Evolutionary conservation across 1,140 invertebrate genomes (phyloP).

Genomic region (Acromyrmex charruanus): DNA sequence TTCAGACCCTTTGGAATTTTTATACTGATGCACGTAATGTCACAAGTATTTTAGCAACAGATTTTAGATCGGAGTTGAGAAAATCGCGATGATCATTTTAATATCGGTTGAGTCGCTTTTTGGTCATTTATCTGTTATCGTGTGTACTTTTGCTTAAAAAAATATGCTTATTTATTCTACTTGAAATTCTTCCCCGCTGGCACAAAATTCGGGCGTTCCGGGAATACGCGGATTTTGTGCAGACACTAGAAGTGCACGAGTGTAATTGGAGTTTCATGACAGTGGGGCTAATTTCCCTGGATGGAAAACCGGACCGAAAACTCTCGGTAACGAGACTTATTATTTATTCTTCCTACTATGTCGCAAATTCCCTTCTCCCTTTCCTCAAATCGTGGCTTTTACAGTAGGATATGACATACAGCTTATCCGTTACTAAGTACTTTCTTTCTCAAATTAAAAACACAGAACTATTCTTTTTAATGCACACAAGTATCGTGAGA

Average conservation of each 20-base stretch:
- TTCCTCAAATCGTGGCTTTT: background rate
- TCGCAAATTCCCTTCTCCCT: background rate
- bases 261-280: constrained; percentile 67
- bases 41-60: background rate
- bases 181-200: constrained; percentile 4
- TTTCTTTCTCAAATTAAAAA: background rate
- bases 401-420: background rate
- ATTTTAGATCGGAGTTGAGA: background rate
- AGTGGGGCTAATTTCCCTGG: constrained; percentile 64
- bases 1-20: constrained; percentile 2
- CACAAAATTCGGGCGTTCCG: background rate
- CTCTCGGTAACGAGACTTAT: constrained; percentile 66
- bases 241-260: background rate
- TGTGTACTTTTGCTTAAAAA: background rate
- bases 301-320: constrained; percentile 65
- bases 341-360: constrained; percentile 67
- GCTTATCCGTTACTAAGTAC: background rate
- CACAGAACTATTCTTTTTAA: background rate
- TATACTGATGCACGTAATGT: background rate
- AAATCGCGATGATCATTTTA: background rate
- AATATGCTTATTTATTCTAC: background rate
- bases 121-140: background rate
- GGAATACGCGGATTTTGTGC: constrained; percentile 14
- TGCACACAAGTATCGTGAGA: background rate
- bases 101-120: constrained; percentile 3